These are phyloP conservation scores for Pogonocichla stellata DNA, from an alignment of 2,113 vertebrate genomes.

Conservation along the genomic window DNA sequence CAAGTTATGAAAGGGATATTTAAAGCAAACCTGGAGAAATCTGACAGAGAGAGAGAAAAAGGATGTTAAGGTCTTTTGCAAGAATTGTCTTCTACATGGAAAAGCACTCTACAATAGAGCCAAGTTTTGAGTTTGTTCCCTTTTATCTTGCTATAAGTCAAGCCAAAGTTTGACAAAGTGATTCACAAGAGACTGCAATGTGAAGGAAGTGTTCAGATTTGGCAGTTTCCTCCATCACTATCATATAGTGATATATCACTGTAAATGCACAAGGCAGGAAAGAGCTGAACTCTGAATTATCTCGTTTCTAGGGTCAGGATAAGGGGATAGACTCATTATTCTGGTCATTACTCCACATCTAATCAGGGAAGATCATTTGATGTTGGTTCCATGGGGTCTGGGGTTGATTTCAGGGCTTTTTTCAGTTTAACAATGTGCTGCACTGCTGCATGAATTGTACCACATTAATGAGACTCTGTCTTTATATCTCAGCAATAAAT, in stretches of 20 bases:
- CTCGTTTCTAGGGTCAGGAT: neutral
- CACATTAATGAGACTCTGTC: neutral
- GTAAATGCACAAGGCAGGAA: neutral
- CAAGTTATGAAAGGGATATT: neutral
- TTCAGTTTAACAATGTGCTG: neutral
- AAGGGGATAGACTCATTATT: neutral
- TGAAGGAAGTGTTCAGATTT: neutral
- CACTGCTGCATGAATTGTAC: neutral
- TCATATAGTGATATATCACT: neutral
- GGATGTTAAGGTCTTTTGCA: neutral
- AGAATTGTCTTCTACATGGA: neutral
- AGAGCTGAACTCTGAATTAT: neutral
- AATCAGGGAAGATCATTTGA: conserved; percentile 4
- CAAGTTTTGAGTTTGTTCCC: neutral
- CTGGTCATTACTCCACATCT: neutral
- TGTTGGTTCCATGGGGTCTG: neutral
- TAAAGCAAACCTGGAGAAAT: neutral
- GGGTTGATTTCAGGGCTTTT: neutral
- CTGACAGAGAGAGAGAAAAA: neutral
- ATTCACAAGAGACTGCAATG: neutral
- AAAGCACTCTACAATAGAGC: neutral
- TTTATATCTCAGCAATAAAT: neutral
- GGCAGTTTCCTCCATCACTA: neutral
- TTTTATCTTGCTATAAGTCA: neutral
- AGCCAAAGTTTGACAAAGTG: neutral